Evolutionary conservation across 2,113 vertebrate species (phyloP).

Genomic region (Scytalopus superciliaris): DNA sequence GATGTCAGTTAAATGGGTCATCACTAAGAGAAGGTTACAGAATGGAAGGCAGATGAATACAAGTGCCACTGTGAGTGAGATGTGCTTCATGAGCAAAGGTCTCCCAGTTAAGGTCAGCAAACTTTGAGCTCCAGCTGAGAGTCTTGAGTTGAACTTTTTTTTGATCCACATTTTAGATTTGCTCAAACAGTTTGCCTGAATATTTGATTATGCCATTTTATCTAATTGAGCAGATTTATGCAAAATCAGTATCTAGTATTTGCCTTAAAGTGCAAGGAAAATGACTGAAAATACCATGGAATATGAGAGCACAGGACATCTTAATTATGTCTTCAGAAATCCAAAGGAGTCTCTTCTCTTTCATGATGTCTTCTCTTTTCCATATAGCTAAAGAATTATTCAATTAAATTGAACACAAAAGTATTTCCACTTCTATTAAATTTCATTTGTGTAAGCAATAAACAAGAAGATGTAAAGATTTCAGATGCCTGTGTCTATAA

Average conservation of each 20-base stretch:
- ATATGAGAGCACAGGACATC: not conserved
- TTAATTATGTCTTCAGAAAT: not conserved
- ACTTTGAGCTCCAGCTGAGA: not conserved
- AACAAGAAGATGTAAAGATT: not conserved
- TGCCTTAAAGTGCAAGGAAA: slow-evolving; percentile 5
- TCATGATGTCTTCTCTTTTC: not conserved
- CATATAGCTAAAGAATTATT: not conserved
- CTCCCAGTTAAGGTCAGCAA: not conserved
- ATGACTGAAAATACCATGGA: not conserved
- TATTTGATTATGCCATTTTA: not conserved
- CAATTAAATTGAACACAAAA: not conserved
- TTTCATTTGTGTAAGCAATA: not conserved
- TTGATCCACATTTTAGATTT: not conserved
- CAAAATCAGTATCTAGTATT: not conserved
- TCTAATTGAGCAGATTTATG: not conserved
- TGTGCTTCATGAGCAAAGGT: not conserved
- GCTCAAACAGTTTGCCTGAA: not conserved
- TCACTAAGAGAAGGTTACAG: not conserved
- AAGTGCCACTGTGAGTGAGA: not conserved
- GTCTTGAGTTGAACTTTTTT: not conserved
- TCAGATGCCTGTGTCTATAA: not conserved
- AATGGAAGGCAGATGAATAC: not conserved
- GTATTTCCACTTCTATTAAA: not conserved
- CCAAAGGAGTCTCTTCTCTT: not conserved
- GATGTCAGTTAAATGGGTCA: not conserved